These are phyloP conservation scores for Diuraphis noxia DNA, from an alignment of 1,140 invertebrate genomes.

Conservation along the genomic window DNA sequence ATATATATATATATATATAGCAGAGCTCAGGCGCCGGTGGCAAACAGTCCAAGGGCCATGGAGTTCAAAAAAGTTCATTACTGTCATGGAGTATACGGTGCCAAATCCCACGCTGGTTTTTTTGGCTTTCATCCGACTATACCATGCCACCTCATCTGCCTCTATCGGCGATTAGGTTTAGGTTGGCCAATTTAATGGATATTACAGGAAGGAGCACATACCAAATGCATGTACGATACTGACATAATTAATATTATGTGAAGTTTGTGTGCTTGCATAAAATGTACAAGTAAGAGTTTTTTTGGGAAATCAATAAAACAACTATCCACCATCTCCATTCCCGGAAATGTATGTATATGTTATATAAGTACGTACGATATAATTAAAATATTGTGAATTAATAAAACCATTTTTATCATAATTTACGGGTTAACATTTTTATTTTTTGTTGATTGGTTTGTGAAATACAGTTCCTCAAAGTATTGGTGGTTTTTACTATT, in stretches of 20 bases:
- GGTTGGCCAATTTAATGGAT: neutral
- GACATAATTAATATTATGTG: too few relatives aligned
- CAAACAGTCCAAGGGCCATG: neutral
- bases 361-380: too few relatives aligned
- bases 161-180: neutral
- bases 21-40: neutral
- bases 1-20: neutral
- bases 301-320: too few relatives aligned
- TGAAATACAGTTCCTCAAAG: too few relatives aligned
- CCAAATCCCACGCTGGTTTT: neutral
- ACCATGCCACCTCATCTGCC: neutral
- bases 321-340: too few relatives aligned
- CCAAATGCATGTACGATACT: neutral
- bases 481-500: too few relatives aligned
- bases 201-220: neutral
- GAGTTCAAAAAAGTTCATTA: slow-evolving; percentile 4
- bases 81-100: neutral
- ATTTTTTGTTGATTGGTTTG: too few relatives aligned
- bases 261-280: neutral
- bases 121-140: neutral
- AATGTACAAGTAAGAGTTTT: neutral
- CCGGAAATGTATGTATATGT: too few relatives aligned
- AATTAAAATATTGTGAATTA: too few relatives aligned
- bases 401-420: too few relatives aligned
- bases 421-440: too few relatives aligned